Conservation (phyloP, 2,113 vertebrate genomes). For the Hyla sarda region DNA sequence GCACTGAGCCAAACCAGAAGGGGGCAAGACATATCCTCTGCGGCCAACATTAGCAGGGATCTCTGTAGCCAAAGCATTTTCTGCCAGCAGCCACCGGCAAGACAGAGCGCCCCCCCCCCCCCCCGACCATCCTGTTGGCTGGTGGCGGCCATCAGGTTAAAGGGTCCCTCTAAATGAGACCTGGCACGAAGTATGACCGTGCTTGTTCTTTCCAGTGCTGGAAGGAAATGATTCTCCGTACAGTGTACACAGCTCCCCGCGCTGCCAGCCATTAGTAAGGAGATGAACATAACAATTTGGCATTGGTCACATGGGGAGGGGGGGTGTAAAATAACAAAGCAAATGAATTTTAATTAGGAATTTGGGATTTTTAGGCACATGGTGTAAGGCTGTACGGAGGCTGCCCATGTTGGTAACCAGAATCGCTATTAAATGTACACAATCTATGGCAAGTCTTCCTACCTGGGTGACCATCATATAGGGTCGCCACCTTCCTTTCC, state of each 20-base stretch:
- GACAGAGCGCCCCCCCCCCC: too few species aligned
- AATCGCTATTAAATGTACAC: too few species aligned
- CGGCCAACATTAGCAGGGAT: neutral
- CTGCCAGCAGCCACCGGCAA: neutral
- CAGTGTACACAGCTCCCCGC: neutral
- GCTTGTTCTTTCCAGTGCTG: neutral
- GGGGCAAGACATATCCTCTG: neutral
- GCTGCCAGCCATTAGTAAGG: conserved; percentile 2
- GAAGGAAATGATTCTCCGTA: neutral
- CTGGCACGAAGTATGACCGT: neutral
- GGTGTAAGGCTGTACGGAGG: neutral
- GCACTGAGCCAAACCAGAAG: neutral
- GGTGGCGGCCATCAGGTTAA: neutral
- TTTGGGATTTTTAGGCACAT: neutral
- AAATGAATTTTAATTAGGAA: neutral
- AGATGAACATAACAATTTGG: neutral
- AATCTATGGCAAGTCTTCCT: too few species aligned
- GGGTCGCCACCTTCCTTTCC: too few species aligned
- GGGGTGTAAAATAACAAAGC: neutral
- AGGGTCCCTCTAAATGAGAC: conserved; percentile 10
- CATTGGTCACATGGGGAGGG: neutral
- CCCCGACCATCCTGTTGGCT: conserved; percentile 7
- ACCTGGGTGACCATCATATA: too few species aligned
- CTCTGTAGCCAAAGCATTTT: neutral
- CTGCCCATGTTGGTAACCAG: too few species aligned